Percentiles rank a stretch among this genome's conserved stretches.
Evolutionary conservation across 2,113 vertebrate genomes (phyloP).

Genomic region (Uria lomvia): DNA sequence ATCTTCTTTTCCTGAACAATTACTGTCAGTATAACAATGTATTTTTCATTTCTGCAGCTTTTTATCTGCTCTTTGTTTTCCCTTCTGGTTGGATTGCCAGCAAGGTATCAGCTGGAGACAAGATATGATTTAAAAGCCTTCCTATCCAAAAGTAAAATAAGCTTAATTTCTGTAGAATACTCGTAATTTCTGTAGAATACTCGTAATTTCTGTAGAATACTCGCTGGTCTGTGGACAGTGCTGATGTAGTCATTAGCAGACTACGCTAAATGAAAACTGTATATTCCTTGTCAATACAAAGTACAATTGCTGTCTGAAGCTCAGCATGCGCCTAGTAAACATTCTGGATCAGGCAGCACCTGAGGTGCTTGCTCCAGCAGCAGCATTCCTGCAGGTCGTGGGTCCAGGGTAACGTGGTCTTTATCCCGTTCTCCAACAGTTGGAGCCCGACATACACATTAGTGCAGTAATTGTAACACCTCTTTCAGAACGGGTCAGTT

Average conservation of each 20-base stretch:
- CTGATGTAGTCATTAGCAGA: not conserved
- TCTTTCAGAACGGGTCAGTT: not conserved
- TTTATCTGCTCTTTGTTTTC: not conserved
- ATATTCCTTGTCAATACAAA: no score
- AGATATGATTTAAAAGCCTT: not conserved
- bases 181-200: no score
- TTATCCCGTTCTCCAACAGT: not conserved
- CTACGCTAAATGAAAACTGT: rapidly evolving
- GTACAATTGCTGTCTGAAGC: no score
- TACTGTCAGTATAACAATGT: not conserved
- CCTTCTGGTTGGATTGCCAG: not conserved
- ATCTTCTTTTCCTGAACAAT: not conserved
- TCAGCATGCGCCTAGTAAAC: rapidly evolving
- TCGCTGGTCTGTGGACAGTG: not conserved
- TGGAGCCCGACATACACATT: not conserved
- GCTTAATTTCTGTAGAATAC: not conserved
- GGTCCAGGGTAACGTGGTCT: no score
- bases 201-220: not conserved
- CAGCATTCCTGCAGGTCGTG: not conserved
- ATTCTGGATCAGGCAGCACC: not conserved
- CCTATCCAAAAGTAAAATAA: not conserved
- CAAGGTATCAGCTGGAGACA: not conserved
- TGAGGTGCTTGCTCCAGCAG: not conserved
- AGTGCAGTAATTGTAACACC: not conserved
- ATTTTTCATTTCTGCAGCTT: not conserved